Percentiles rank a stretch among this genome's conserved stretches.
phyloP scores from a whole-genome alignment of 2,113 vertebrate genomes.

The Apaloderma vittatum region DNA sequence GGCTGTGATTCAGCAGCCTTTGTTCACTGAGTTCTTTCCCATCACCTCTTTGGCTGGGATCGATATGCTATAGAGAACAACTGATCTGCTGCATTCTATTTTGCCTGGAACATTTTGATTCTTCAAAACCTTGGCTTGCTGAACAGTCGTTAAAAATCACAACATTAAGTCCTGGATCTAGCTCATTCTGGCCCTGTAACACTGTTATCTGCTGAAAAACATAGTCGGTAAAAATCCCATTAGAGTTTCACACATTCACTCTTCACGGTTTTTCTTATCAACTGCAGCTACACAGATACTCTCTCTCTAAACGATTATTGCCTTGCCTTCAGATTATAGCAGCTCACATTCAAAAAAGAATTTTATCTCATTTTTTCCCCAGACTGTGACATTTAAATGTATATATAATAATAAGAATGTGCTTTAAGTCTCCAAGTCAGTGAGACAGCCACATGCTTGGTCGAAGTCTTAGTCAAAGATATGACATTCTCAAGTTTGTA shows the following conservation, averaged over 20 bases:
- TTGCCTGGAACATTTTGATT: not conserved
- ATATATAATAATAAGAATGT: not conserved
- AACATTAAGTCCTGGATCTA: not conserved
- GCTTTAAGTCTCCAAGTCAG: not conserved
- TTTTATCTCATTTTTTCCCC: not conserved
- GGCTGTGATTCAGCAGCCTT: not conserved
- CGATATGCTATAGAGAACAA: not conserved
- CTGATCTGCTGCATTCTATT: not conserved
- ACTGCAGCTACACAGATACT: not conserved
- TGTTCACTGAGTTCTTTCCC: not conserved
- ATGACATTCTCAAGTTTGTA: not conserved
- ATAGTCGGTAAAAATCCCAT: not conserved
- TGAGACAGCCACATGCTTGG: not conserved
- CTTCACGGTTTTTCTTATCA: not conserved
- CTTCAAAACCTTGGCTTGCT: not conserved
- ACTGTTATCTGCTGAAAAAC: not conserved
- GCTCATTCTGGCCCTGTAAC: not conserved
- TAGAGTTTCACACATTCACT: not conserved
- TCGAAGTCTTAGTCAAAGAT: not conserved
- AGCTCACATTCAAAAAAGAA: not conserved
- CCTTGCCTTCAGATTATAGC: not conserved
- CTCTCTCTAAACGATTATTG: not conserved
- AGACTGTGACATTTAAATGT: not conserved
- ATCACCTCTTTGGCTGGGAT: not conserved
- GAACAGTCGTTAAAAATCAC: not conserved